Conservation (phyloP, 2,113 vertebrate species). For the Myotis yumanensis region DNA sequence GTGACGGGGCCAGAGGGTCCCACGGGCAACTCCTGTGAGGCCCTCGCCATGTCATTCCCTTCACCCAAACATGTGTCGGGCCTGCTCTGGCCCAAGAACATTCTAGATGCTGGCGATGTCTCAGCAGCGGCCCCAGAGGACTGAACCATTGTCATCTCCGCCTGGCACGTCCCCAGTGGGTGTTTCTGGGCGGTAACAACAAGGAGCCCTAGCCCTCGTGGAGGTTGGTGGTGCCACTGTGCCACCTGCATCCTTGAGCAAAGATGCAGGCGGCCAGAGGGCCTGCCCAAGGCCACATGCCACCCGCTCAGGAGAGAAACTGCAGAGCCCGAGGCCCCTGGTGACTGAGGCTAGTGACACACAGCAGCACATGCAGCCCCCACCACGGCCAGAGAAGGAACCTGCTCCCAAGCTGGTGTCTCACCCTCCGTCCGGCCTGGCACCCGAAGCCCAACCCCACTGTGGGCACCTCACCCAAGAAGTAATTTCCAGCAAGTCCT, state of each 20-base stretch:
- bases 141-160: accelerated
- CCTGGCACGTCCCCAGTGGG: neutral
- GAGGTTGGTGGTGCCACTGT: neutral
- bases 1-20: accelerated
- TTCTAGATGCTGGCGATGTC: neutral
- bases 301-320: accelerated
- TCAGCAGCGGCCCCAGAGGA: accelerated
- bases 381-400: neutral
- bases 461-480: accelerated
- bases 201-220: accelerated
- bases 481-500: too few relatives aligned
- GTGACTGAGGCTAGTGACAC: neutral
- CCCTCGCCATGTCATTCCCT: accelerated
- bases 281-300: accelerated
- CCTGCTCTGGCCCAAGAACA: neutral
- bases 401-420: accelerated
- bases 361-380: accelerated
- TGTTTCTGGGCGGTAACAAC: neutral
- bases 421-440: accelerated
- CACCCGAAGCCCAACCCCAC: accelerated
- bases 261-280: neutral
- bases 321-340: neutral
- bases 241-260: too few relatives aligned
- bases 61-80: neutral
- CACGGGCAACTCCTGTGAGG: accelerated